These are phyloP conservation scores for Probaryconus sp. DNA, from an alignment of 1,140 invertebrate genomes.

Conservation along the genomic window DNA sequence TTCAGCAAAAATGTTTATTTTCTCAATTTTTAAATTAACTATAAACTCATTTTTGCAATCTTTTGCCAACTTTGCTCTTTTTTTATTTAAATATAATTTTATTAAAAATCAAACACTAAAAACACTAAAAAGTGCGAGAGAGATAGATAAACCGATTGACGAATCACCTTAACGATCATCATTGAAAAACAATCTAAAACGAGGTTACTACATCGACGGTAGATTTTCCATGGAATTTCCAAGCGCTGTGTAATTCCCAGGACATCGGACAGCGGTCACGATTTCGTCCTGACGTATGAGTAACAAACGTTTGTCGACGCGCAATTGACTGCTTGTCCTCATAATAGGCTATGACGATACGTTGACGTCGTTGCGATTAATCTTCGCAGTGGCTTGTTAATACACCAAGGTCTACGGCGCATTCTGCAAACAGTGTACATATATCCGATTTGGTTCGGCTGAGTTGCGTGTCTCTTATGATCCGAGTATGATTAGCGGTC, in stretches of 20 bases:
- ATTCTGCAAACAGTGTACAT: neutral
- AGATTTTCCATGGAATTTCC: too few species aligned
- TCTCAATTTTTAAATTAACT: too few species aligned
- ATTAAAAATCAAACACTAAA: too few species aligned
- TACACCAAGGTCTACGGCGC: neutral
- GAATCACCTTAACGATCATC: too few species aligned
- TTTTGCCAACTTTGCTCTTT: too few species aligned
- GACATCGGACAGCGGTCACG: constrained; percentile 19
- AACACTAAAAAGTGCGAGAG: too few species aligned
- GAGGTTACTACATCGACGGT: too few species aligned
- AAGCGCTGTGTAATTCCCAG: constrained; percentile 29
- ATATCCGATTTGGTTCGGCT: neutral
- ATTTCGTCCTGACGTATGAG: constrained; percentile 32
- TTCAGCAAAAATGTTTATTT: too few species aligned
- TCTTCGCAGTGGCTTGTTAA: constrained; percentile 18
- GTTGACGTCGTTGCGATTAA: constrained; percentile 34
- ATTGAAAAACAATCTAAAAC: too few species aligned
- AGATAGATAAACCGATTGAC: too few species aligned
- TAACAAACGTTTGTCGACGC: constrained; percentile 47
- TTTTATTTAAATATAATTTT: too few species aligned
- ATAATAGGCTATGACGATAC: constrained; percentile 50
- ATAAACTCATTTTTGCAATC: too few species aligned
- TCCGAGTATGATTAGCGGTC: constrained; percentile 10
- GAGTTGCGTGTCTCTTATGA: neutral
- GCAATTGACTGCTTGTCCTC: constrained; percentile 40